Percentiles rank a stretch among this genome's conserved stretches.
Conservation (phyloP, 2,113 vertebrate genomes). For the Bubo scandiacus region DNA sequence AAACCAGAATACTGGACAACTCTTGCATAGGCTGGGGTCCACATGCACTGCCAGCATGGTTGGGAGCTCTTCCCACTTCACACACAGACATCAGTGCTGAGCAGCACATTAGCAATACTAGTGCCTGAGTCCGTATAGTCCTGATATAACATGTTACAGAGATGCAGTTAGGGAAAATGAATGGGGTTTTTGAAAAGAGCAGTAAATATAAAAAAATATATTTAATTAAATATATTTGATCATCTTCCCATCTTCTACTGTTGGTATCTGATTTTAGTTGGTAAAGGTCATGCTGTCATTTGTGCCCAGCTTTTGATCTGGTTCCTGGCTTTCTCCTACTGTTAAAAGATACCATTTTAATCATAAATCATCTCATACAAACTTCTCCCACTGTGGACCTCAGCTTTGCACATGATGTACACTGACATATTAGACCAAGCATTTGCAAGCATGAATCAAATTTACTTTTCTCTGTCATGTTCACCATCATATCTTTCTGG, state of each 20-base stretch:
- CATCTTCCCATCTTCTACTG: not conserved
- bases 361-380: not conserved
- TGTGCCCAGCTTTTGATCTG: not conserved
- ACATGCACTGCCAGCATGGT: not conserved
- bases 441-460: slow-evolving; percentile 72
- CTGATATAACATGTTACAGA: not conserved
- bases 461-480: slow-evolving; percentile 69
- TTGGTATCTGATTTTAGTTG: not conserved
- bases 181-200: not conserved
- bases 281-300: not conserved
- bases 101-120: not conserved
- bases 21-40: not conserved
- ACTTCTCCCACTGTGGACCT: slow-evolving; percentile 55
- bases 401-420: slow-evolving; percentile 36
- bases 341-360: not conserved
- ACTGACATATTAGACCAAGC: slow-evolving; percentile 57
- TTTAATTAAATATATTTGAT: not conserved
- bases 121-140: not conserved
- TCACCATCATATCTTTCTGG: slow-evolving; percentile 68
- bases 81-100: not conserved
- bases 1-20: not conserved
- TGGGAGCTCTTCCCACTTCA: not conserved
- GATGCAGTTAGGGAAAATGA: not conserved
- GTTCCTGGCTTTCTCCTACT: not conserved
- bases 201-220: not conserved